Evolutionary conservation across 1,140 invertebrate genomes (phyloP), one percentile per base, ranked within the genome.

Genomic region (Latrodectus geometricus): DNA sequence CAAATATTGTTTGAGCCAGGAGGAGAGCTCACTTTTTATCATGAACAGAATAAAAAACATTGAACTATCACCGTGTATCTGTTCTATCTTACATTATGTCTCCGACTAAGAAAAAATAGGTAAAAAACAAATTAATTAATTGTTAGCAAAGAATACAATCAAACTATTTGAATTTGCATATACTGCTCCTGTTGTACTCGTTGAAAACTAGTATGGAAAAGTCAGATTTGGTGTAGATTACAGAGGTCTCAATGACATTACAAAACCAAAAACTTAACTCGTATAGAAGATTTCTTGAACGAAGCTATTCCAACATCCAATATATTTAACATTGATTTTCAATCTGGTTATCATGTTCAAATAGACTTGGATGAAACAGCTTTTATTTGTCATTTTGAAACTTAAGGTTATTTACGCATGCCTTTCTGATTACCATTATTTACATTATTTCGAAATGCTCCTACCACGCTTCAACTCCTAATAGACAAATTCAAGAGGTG

Each of bases 331-430:
- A 54, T 86, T 9, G 83, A 86, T 54, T 66, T 86, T 11, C 23
- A 54, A 86, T 9, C 20, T 7, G 75, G 66, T 15, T 86, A 79
- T 35, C 65, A 82, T 11, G 21, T 87, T 11, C 50, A 76, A 49
- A 78, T 93, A 11, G 66, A 90, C 70, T 90, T 87, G 17, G 72
- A 89, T 52, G 90, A 91, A 76, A 92, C 92, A 90, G n/a, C n/a
- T n/a, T n/a, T n/a, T n/a, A n/a, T n/a, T n/a, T n/a, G n/a, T n/a
- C n/a, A n/a, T n/a, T n/a, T n/a, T n/a, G n/a, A n/a, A n/a, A n/a
- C n/a, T n/a, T n/a, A n/a, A n/a, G n/a, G n/a, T n/a, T n/a, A n/a
- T n/a, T n/a, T n/a, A n/a, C n/a, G n/a, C n/a, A n/a, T n/a, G n/a
- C n/a, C n/a, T n/a, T n/a, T n/a, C n/a, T n/a, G n/a, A n/a, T n/a